Conservation (phyloP, 1,140 invertebrate species). For the Tetramorium simillimum region DNA sequence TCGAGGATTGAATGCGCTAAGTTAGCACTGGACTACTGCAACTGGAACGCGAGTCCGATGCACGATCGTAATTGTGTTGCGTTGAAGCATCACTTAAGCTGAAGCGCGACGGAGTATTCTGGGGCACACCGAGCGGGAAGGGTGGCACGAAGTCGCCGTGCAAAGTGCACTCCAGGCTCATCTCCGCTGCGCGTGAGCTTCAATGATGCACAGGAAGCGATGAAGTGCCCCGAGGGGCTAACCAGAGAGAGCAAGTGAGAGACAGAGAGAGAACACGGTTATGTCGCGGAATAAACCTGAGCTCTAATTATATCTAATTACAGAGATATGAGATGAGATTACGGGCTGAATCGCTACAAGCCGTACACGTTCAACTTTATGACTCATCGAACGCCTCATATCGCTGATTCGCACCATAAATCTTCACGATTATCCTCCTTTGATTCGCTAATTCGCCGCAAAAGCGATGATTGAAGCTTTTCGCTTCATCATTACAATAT, state of each 20-base stretch:
- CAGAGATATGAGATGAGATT: slow-evolving; percentile 41
- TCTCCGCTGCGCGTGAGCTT: slow-evolving; percentile 34
- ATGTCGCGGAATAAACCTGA: slow-evolving; percentile 17
- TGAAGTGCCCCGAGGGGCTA: slow-evolving; percentile 2
- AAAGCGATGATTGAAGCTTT: neutral
- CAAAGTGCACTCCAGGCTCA: slow-evolving; percentile 52
- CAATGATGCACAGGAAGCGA: slow-evolving; percentile 56
- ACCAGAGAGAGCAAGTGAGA: neutral
- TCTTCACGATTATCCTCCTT: slow-evolving; percentile 10
- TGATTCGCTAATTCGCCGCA: neutral
- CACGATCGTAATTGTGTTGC: slow-evolving; percentile 49
- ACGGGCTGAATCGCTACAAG: slow-evolving; percentile 1
- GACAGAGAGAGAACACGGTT: neutral
- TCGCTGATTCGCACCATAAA: neutral
- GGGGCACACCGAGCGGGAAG: slow-evolving; percentile 2
- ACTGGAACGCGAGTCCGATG: slow-evolving; percentile 40
- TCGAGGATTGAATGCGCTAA: neutral
- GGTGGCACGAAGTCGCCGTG: slow-evolving; percentile 37
- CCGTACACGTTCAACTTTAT: slow-evolving; percentile 10
- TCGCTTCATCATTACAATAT: neutral
- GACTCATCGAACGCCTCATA: neutral
- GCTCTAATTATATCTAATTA: slow-evolving; percentile 58
- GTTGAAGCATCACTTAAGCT: slow-evolving; percentile 52
- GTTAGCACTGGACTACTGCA: neutral
- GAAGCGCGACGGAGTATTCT: slow-evolving; percentile 32